phyloP scores from a whole-genome alignment of 2,113 vertebrate species.

The Otocyon megalotis region DNA sequence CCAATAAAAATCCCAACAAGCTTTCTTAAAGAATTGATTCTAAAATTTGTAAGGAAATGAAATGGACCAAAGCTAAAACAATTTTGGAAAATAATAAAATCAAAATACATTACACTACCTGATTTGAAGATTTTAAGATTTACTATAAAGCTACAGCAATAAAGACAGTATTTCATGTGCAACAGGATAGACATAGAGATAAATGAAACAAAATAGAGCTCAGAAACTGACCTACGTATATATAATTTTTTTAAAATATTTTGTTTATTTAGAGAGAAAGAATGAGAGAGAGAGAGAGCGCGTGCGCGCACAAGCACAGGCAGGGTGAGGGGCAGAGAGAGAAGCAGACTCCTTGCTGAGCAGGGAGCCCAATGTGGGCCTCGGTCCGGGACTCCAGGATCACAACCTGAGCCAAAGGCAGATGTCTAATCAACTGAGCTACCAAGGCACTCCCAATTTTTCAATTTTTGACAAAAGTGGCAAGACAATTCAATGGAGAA shows the following conservation, averaged over 20 bases:
- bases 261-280: background rate
- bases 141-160: background rate
- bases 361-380: background rate
- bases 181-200: background rate
- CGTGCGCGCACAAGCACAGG: no score
- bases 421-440: background rate
- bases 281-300: background rate
- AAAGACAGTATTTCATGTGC: background rate
- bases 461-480: constrained; percentile 12
- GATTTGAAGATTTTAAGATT: constrained; percentile 41
- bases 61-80: background rate
- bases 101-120: background rate
- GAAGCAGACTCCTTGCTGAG: background rate
- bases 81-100: background rate
- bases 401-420: background rate
- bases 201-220: background rate
- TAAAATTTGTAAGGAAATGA: background rate
- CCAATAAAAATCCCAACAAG: background rate
- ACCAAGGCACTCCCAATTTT: background rate
- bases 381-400: background rate
- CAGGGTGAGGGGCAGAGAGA: background rate
- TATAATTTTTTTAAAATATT: background rate
- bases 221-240: background rate
- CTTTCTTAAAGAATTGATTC: background rate
- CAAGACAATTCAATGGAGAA: background rate